Evolutionary conservation across 2,888 invertebrate genomes (phyloP).

Genomic region (Pterostichus madidus): DNA sequence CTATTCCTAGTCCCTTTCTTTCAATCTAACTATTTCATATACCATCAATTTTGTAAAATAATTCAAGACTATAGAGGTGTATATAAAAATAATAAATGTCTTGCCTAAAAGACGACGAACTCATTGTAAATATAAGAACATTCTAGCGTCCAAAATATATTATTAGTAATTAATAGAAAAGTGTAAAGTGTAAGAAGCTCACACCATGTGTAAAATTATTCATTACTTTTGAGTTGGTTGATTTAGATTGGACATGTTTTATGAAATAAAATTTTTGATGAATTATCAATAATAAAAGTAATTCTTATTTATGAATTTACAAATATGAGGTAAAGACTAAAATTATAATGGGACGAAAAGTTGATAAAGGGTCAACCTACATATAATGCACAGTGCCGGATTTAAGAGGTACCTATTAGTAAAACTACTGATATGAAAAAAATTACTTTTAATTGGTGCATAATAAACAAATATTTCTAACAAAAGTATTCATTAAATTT

Average conservation of each 20-base stretch:
- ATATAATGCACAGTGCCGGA: slow-evolving; percentile 11
- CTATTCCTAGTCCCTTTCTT: no score
- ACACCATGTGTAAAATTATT: background rate
- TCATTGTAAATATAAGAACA: slow-evolving; percentile 17
- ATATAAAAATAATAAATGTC: slow-evolving; percentile 19
- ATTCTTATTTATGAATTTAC: slow-evolving; percentile 25
- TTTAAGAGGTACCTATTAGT: background rate
- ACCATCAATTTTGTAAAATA: slow-evolving; percentile 28
- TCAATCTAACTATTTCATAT: background rate
- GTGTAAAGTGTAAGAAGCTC: background rate
- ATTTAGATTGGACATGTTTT: no score
- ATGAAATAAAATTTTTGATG: no score
- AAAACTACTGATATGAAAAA: no score
- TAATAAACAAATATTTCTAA: no score
- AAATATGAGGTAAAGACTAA: slow-evolving; percentile 42
- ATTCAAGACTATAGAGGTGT: background rate
- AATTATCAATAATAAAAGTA: no score
- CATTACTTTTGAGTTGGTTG: no score
- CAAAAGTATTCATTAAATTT: no score
- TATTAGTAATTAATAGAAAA: background rate
- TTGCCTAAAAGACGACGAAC: slow-evolving; percentile 7
- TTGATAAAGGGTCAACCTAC: background rate
- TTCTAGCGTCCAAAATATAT: slow-evolving; percentile 11
- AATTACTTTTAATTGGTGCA: no score
- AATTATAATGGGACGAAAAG: background rate